Base-by-base conservation (phyloP, 2,888 invertebrate genomes). In the Cremastobaeus sp. region DNA sequence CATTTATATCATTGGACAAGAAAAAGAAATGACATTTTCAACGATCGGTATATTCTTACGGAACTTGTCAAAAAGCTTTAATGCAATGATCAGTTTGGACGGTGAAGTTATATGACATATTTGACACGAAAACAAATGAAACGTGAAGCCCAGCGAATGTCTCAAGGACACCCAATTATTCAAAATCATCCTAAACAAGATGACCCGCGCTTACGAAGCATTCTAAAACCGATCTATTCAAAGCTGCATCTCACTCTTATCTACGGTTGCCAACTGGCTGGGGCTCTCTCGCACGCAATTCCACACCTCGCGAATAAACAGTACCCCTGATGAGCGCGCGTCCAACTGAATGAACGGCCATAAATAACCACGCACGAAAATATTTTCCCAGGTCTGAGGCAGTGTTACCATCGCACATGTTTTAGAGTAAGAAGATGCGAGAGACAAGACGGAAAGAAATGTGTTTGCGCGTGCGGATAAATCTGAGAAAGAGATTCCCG, bases 401-500 rank as follows among this genome's bases (percentile, higher is more conserved):
- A 20, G 52, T 35, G 59, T 45, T 41, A 32, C 48, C 28, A 39
- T 59, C 39, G 43, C 34, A 34, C 39, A 52, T 52, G 47, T 52
- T 41, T 17, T 18, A 20, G 39, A 30, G 50, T 47, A 45, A 48
- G 66, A 47, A 41, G 37, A 45, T 5, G 69, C 17, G 52, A 43
- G 37, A 21, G 32, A 41, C 32, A 34, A 28, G 47, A 37, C 37
- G 43, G 34, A 12, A 54, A 47, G 59, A 69, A 47, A 64, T 47
- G 66, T 60, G 55, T 37, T 59, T 60, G 50, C 39, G 54, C 60
- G 47, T 59, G 74, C 43, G 14, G 64, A 59, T 68, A 55, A 74
- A 72, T 73, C 72, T 73, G 66, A 68, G 59, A 72, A 69, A 69
- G 70, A 69, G 60, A 72, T 71, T 28, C 54, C 35, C 45, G 68